A percentile compares a stretch with the other conserved stretches of the same genome.
phyloP scores from a whole-genome alignment of 2,113 vertebrate genomes.

The Calidris pugnax region DNA sequence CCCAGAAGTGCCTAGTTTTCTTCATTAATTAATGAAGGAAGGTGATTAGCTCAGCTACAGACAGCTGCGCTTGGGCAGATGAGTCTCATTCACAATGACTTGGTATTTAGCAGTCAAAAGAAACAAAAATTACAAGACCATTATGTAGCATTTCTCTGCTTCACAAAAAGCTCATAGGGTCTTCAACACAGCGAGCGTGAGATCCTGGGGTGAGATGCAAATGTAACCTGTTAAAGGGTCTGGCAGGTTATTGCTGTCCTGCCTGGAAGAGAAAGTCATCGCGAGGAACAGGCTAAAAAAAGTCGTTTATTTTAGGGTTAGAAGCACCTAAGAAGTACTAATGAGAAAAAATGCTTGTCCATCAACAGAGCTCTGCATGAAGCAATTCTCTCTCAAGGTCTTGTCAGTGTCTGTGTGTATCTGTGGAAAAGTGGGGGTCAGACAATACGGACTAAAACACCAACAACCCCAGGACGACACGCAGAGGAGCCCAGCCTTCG shows the following conservation, averaged over 20 bases:
- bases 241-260: not conserved
- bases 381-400: not conserved
- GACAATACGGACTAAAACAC: accelerated
- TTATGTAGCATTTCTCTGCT: constrained; percentile 40
- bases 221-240: not conserved
- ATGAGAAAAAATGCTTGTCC: not conserved
- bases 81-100: constrained; percentile 47
- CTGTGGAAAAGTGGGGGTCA: not conserved
- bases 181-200: not conserved
- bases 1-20: not conserved
- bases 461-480: not conserved
- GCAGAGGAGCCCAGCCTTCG: accelerated
- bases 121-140: constrained; percentile 68
- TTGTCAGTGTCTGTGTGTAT: not conserved
- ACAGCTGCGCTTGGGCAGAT: not conserved
- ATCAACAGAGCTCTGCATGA: not conserved
- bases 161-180: not conserved
- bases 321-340: not conserved
- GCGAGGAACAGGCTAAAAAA: not conserved
- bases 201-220: not conserved
- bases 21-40: constrained; percentile 42
- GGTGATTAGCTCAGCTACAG: not conserved
- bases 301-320: not conserved
- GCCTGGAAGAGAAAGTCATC: not conserved
- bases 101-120: constrained; percentile 64